Conservation (phyloP, 37 sponge, comb jelly and placozoan genomes). For the Halichondria panicea region DNA sequence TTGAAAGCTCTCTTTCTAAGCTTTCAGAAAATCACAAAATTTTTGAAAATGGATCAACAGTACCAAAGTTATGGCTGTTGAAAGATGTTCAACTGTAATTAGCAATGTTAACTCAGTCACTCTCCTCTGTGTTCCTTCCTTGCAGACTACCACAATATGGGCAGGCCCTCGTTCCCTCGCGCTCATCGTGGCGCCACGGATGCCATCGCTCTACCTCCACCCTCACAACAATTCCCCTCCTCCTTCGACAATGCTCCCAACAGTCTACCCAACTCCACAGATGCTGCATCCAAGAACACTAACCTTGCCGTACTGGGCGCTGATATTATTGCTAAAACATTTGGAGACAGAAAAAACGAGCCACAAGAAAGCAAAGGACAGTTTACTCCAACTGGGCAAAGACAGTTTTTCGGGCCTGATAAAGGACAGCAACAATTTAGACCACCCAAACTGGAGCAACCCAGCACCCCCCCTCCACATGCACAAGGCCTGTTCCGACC, state of each 20-base stretch:
- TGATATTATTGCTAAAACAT: conserved; percentile 55
- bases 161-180: not conserved
- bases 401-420: not conserved
- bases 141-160: not conserved
- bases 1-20: no score
- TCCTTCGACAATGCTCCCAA: not conserved
- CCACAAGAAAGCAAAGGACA: no score
- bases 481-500: not conserved
- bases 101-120: not conserved
- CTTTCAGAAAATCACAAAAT: not conserved
- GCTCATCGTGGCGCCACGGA: not conserved
- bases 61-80: not conserved
- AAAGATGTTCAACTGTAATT: not conserved
- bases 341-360: no score
- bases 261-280: not conserved
- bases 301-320: conserved; percentile 49
- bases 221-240: not conserved
- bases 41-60: not conserved
- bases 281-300: not conserved
- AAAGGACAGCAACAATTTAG: not conserved
- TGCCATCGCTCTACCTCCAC: conserved; percentile 60
- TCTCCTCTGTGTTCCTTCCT: not conserved
- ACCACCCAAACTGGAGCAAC: not conserved
- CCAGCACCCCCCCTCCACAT: not conserved
- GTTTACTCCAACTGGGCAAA: not conserved